Percentiles rank a stretch among this genome's conserved stretches.
These are phyloP conservation scores for Pygoscelis adeliae DNA, from an alignment of 2,113 vertebrate species.

Conservation along the genomic window DNA sequence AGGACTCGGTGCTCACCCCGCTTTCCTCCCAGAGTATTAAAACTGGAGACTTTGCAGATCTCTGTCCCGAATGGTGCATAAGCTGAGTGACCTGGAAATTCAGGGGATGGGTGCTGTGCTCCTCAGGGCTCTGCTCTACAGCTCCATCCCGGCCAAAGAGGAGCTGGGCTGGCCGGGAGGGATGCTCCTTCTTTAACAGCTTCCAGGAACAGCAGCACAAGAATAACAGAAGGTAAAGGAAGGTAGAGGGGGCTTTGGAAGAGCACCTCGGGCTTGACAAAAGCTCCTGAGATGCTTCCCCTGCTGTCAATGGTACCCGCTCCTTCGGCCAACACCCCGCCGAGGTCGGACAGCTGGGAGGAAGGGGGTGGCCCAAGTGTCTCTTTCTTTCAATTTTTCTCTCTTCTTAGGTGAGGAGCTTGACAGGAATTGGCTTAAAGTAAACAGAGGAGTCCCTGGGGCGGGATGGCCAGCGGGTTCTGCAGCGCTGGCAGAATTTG, in stretches of 20 bases:
- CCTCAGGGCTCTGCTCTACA: background rate
- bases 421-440: background rate
- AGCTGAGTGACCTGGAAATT: background rate
- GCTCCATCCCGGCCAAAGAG: background rate
- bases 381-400: background rate
- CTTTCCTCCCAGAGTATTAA: background rate
- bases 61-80: accelerated
- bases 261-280: background rate
- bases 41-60: background rate
- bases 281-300: background rate
- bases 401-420: background rate
- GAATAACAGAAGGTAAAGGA: background rate
- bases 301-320: background rate
- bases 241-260: background rate
- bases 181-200: background rate
- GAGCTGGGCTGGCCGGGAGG: background rate
- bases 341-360: accelerated
- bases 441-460: background rate
- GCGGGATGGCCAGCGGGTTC: accelerated
- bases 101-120: background rate
- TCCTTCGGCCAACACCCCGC: background rate
- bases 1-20: accelerated
- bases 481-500: background rate
- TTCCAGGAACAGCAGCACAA: background rate
- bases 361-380: accelerated